A percentile compares a stretch with the other conserved stretches of the same genome.
Evolutionary conservation across 1,140 invertebrate genomes (phyloP).

Genomic region (Frieseomelitta varia): DNA sequence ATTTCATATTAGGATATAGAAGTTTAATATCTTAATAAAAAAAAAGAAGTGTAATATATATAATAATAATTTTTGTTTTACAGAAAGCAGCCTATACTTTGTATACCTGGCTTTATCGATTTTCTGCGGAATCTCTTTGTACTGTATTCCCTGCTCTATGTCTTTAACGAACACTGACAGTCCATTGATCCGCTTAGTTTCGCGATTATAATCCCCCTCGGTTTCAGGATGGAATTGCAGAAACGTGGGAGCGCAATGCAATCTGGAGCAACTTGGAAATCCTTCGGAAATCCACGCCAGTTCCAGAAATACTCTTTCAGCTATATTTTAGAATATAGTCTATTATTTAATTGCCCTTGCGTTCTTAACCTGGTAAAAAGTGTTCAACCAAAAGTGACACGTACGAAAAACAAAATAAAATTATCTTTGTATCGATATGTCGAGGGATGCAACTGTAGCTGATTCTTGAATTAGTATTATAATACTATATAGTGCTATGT

Average conservation of each 20-base stretch:
- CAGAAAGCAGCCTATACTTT: background rate
- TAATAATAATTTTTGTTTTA: too few species aligned
- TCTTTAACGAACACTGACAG: constrained; percentile 45
- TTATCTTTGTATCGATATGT: background rate
- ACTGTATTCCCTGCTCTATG: background rate
- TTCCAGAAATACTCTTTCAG: background rate
- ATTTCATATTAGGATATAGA: too few species aligned
- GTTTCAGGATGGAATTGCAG: constrained; percentile 20
- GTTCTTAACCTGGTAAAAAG: background rate
- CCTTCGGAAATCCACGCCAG: constrained; percentile 37
- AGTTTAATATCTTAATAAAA: too few species aligned
- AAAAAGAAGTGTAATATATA: too few species aligned
- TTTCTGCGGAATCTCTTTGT: background rate
- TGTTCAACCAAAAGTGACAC: background rate
- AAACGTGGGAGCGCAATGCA: constrained; percentile 21
- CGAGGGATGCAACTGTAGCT: background rate
- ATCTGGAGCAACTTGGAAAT: constrained; percentile 33
- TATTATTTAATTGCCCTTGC: background rate
- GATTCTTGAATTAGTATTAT: background rate
- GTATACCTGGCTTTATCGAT: constrained; percentile 18
- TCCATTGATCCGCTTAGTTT: constrained; percentile 43
- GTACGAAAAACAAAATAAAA: constrained; percentile 19
- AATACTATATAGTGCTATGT: too few species aligned
- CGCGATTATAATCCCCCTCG: constrained; percentile 23
- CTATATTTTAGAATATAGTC: background rate